Percentiles rank a stretch among this genome's conserved stretches.
phyloP scores from a whole-genome alignment of 2,113 vertebrate genomes.

The Thryonomys swinderianus region DNA sequence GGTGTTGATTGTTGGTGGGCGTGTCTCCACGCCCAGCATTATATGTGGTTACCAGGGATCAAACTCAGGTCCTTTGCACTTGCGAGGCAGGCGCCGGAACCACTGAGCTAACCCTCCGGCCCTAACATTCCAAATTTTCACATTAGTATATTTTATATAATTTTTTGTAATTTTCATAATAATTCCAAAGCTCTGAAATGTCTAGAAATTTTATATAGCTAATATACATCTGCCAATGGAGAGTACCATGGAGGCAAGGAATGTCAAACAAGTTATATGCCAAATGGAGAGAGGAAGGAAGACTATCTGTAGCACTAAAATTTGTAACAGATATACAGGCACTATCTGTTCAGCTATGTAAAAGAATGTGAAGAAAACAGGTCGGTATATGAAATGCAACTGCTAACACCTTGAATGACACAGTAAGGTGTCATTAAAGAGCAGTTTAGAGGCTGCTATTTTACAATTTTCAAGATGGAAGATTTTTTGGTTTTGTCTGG shows the following conservation, averaged over 20 bases:
- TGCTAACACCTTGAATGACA: not conserved
- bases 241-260: not conserved
- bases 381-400: not conserved
- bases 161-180: constrained; percentile 48
- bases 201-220: constrained; percentile 7
- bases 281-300: not conserved
- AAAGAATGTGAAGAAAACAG: constrained; percentile 22
- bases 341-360: not conserved
- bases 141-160: not conserved
- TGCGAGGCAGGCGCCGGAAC: too few relatives aligned
- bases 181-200: constrained; percentile 27
- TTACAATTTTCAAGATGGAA: not conserved
- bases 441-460: not conserved
- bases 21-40: too few relatives aligned
- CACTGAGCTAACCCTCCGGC: too few relatives aligned
- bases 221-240: not conserved
- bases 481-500: not conserved
- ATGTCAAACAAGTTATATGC: not conserved
- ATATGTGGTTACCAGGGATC: too few relatives aligned
- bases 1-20: too few relatives aligned
- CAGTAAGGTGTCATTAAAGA: not conserved
- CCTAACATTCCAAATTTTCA: not conserved
- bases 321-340: not conserved
- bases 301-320: not conserved
- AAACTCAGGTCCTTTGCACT: too few relatives aligned